Evolutionary conservation across 1,140 invertebrate genomes (phyloP), one percentile per base, ranked within the genome.

Genomic region (Helicoverpa zea): DNA sequence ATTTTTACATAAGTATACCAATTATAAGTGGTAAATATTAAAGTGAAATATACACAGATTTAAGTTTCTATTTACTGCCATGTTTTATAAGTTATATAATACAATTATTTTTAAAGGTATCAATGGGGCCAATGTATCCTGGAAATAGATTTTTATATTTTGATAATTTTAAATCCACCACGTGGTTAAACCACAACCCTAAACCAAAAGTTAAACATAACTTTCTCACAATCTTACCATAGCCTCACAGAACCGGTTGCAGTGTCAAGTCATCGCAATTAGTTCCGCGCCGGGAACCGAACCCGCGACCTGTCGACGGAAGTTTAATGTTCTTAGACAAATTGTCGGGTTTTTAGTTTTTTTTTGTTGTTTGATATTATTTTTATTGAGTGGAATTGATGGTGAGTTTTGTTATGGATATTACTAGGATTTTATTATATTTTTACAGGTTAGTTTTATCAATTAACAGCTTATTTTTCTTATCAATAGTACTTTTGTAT

Each of bases 201-300:
- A 23, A 51, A 35, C 35, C 43, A 51, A 51, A 35, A 51, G 9
- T 51, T 51, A 68, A 12, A 68, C n/a, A 18, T 51, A 68, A 68
- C 64, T 68, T 49, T 79, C 78, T 83, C 66, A 76, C 66, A 77
- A 35, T 58, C 74, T 18, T 14, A 35, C 5, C n/a, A 35, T 11
- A 58, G 23, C 77, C 63, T 54, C 14, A 10, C 10, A 13, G 23
- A 72, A 76, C 77, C 72, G 30, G 64, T 52, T 52, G 47, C 30
- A n/a, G 47, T 49, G 66, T 52, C 82, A 30, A 83, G 79, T 81
- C 82, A 83, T 81, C 75, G 73, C 74, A 72, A 82, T 83, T 83
- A 80, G 82, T 81, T 80, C 73, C 82, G 70, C 82, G 16, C 49
- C 79, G 79, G 79, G 79, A 72, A 73, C 54, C 66, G 82, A 83